These are phyloP conservation scores for human (Homo sapiens) DNA, from an alignment of 2,113 vertebrate genomes.

Conservation along the genomic window DNA sequence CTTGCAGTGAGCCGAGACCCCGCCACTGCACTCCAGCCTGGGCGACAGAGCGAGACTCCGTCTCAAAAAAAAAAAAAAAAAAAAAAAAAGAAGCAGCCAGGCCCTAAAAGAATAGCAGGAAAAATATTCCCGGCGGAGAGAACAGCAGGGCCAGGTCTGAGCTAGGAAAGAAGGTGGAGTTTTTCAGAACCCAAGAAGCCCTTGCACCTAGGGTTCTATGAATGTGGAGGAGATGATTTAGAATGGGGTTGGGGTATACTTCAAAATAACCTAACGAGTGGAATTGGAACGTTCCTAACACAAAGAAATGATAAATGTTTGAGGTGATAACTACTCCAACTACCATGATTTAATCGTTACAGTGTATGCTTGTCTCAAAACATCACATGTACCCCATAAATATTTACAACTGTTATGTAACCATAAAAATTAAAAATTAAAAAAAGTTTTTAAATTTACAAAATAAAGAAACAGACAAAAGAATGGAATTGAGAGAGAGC, in stretches of 20 bases:
- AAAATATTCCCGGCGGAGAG: not conserved
- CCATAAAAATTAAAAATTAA: not conserved
- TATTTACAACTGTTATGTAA: not conserved
- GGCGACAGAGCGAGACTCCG: too few relatives aligned
- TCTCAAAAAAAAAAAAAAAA: too few relatives aligned
- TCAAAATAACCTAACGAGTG: not conserved
- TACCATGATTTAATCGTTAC: not conserved
- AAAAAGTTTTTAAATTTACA: not conserved
- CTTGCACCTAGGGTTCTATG: not conserved
- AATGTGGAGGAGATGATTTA: not conserved
- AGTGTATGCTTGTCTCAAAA: not conserved
- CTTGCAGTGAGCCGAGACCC: too few relatives aligned
- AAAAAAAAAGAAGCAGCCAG: not conserved
- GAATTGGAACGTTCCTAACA: not conserved
- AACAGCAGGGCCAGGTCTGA: not conserved
- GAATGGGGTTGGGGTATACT: not conserved
- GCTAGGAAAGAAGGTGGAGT: not conserved
- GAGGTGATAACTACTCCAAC: not conserved
- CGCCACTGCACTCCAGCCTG: too few relatives aligned
- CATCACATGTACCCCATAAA: not conserved
- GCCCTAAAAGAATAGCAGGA: not conserved
- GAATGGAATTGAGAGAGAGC: rapidly evolving
- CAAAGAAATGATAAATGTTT: not conserved
- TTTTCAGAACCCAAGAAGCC: not conserved
- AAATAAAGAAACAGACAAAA: not conserved